Evolutionary conservation across 1,140 invertebrate species (phyloP).

Genomic region (Aphis gossypii): DNA sequence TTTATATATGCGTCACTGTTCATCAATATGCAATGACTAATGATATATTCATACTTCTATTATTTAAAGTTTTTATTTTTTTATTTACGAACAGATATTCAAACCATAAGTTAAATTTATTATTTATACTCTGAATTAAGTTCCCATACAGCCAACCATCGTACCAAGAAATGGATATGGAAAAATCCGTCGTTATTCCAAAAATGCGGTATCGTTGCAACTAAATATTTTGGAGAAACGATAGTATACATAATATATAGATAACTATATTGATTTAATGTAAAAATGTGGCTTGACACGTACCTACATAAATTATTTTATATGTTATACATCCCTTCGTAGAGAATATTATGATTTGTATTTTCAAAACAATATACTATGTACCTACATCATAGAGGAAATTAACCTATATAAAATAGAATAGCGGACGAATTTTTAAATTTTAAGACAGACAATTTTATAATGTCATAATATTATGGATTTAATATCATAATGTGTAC

Average conservation of each 20-base stretch:
- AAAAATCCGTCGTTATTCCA: background rate
- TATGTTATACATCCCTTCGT: background rate
- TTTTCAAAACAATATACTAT: background rate
- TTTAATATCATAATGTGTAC: too few species aligned
- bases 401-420: background rate
- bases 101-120: background rate
- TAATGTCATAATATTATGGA: background rate
- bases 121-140: background rate
- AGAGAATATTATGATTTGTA: background rate
- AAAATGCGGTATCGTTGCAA: background rate
- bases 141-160: background rate
- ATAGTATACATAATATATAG: conserved; percentile 1
- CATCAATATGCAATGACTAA: background rate
- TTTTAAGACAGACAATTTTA: background rate
- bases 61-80: background rate
- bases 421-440: background rate
- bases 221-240: background rate
- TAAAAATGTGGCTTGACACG: background rate
- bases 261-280: background rate
- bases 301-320: background rate
- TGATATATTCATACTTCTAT: conserved; percentile 5
- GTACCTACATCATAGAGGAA: background rate
- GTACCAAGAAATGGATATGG: background rate
- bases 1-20: background rate
- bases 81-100: background rate